A percentile compares a stretch with the other conserved stretches of the same genome.
phyloP scores from a whole-genome alignment of 2,797 vertebrate species.

The Enteromius unitaeniatus region DNA sequence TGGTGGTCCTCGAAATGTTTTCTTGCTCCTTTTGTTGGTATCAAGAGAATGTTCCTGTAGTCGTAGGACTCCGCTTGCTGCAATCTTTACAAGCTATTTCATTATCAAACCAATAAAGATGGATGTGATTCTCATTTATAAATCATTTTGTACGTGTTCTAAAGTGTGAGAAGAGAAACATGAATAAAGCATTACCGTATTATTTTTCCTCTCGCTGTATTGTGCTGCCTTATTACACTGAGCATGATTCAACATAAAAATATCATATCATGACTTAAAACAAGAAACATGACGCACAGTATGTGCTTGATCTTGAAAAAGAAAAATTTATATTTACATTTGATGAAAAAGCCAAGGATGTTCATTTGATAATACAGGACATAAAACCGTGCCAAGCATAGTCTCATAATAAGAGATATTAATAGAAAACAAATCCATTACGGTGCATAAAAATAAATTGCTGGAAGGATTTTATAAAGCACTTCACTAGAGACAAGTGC shows the following conservation, averaged over 20 bases:
- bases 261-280: neutral
- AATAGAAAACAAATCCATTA: neutral
- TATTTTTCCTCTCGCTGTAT: constrained; percentile 82
- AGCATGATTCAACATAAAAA: constrained; percentile 13
- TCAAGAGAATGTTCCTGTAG: constrained; percentile 61
- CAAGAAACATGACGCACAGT: neutral
- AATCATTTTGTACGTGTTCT: constrained; percentile 86
- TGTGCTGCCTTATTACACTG: constrained; percentile 76
- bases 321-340: neutral
- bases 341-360: neutral
- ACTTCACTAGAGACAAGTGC: neutral
- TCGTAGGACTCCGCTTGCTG: constrained; percentile 75
- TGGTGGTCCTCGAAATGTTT: constrained; percentile 70
- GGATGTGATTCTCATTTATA: constrained; percentile 83
- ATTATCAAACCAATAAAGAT: constrained; percentile 77
- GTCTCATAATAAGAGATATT: neutral
- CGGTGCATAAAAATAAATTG: neutral
- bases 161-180: constrained; percentile 80
- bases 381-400: neutral
- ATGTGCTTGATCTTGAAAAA: neutral
- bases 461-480: constrained; percentile 26
- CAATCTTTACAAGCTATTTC: constrained; percentile 78
- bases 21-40: constrained; percentile 64
- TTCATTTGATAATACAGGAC: neutral
- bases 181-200: constrained; percentile 87